phyloP scores from a whole-genome alignment of 2,888 invertebrate genomes.

The Lasioglossum pauxillum region DNA sequence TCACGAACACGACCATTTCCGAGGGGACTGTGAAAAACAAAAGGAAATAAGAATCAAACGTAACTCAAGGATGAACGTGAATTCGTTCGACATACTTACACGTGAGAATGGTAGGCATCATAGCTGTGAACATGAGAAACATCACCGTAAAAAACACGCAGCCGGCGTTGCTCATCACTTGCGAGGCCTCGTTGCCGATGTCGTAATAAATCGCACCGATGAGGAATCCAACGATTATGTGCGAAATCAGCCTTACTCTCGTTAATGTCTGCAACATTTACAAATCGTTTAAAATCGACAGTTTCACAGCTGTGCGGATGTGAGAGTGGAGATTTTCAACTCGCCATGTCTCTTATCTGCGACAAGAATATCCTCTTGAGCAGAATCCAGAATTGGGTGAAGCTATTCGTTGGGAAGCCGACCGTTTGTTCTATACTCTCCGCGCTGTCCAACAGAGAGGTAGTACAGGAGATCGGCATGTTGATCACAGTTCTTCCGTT shows the following conservation, averaged over 20 bases:
- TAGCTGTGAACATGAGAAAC: conserved; percentile 98
- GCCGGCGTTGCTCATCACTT: conserved; percentile 97
- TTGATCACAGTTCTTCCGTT: conserved; percentile 79
- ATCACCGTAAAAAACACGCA: conserved; percentile 98
- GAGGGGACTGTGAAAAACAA: conserved; percentile 90
- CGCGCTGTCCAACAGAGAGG: conserved; percentile 89
- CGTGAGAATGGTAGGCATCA: conserved; percentile 99
- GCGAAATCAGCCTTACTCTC: conserved; percentile 93
- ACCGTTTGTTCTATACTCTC: conserved; percentile 90
- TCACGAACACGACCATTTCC: conserved; percentile 97
- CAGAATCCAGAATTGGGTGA: conserved; percentile 94
- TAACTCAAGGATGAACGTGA: no score
- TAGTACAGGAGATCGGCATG: conserved; percentile 88
- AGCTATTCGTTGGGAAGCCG: conserved; percentile 93
- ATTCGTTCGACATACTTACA: conserved; percentile 89
- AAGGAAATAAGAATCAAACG: not conserved
- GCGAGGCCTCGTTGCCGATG: conserved; percentile 96
- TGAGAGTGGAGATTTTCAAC: not conserved
- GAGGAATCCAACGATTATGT: conserved; percentile 94
- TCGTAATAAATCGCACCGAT: conserved; percentile 97
- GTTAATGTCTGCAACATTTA: conserved; percentile 91
- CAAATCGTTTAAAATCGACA: not conserved
- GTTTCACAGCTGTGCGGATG: no score
- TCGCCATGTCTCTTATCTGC: conserved; percentile 89
- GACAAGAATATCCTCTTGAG: conserved; percentile 93